These are phyloP conservation scores for Drosophila borborema DNA, from an alignment of 2,888 invertebrate species.

Conservation along the genomic window DNA sequence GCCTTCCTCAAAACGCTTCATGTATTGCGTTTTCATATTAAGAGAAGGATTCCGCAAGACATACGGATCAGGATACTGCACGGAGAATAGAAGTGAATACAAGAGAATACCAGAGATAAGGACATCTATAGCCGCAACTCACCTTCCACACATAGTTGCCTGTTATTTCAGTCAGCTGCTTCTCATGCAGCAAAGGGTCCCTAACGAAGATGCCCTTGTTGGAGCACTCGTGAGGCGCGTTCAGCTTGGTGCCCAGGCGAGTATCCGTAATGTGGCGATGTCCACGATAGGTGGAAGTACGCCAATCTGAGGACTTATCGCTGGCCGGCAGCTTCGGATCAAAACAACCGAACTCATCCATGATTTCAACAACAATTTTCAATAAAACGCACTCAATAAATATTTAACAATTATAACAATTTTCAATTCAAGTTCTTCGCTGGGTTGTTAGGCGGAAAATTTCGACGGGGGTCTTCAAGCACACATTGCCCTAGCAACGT, in stretches of 20 bases:
- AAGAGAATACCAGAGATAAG: not conserved
- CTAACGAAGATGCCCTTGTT: slow-evolving; percentile 61
- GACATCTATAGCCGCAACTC: not conserved
- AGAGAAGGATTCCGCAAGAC: slow-evolving; percentile 74
- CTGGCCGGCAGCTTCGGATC: slow-evolving; percentile 78
- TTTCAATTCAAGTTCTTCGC: slow-evolving; percentile 21
- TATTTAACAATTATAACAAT: slow-evolving; percentile 12
- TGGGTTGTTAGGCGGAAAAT: slow-evolving; percentile 35
- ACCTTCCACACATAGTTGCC: slow-evolving; percentile 79
- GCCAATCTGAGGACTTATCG: slow-evolving; percentile 72
- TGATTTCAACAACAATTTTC: slow-evolving; percentile 35
- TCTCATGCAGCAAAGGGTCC: slow-evolving; percentile 66
- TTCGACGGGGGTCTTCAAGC: slow-evolving; percentile 15
- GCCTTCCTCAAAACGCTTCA: slow-evolving; percentile 79
- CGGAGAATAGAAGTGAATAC: not conserved
- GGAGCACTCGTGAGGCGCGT: slow-evolving; percentile 50
- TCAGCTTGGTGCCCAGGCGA: slow-evolving; percentile 60
- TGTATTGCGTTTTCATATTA: slow-evolving; percentile 61
- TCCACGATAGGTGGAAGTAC: slow-evolving; percentile 80
- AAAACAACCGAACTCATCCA: slow-evolving; percentile 76
- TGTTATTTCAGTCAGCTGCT: slow-evolving; percentile 59
- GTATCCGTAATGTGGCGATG: slow-evolving; percentile 75
- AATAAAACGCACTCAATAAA: not conserved
- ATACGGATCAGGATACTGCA: slow-evolving; percentile 72
- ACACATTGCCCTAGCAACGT: slow-evolving; percentile 36